Evolutionary conservation across 1,140 invertebrate species (phyloP), one percentile per base, ranked within the genome.

Genomic region (Laupala kohalensis): DNA sequence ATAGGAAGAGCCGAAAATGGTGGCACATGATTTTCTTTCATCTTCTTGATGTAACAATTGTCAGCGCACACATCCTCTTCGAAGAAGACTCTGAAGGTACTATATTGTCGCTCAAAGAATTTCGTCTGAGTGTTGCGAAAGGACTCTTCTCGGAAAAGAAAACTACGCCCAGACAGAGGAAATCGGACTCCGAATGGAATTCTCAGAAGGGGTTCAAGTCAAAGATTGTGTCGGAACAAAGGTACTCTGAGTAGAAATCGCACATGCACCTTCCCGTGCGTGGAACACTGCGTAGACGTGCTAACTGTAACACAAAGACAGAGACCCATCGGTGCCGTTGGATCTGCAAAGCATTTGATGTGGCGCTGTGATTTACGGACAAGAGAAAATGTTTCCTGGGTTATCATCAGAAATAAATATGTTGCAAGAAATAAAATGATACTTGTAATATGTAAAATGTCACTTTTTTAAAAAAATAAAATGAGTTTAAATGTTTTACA

Each of bases 21-120:
- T 73, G 68, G 72, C 28, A 71, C n/a, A 5, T 30, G n/a, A 73
- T 73, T 25, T 26, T 67, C 25, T 73, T 70, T 70, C 64, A 73
- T 25, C 64, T 73, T 26, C n/a, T 73, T 63, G 69, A 73, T 67
- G 25, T 73, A 26, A 25, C 2, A 24, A 29, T 73, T 28, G 26
- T 72, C 13, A 70, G 27, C 71, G 30, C 67, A 26, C 62, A 71
- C 37, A 64, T 73, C 13, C 23, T 73, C 19, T 70, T 69, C 26
- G 19, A 62, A 53, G 25, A n/a, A n/a, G n/a, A n/a, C n/a, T n/a
- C n/a, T n/a, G n/a, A 68, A 65, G 66, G 28, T 25, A 69, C 12
- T 72, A 37, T 15, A 37, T 37, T 3, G 30, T 12, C 6, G n/a
- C 4, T 72, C 13, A 72, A 72, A 27, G 15, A 69, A 63, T 72